Evolutionary conservation across 2,797 vertebrate species (phyloP).

Genomic region (Ciconia nigra): DNA sequence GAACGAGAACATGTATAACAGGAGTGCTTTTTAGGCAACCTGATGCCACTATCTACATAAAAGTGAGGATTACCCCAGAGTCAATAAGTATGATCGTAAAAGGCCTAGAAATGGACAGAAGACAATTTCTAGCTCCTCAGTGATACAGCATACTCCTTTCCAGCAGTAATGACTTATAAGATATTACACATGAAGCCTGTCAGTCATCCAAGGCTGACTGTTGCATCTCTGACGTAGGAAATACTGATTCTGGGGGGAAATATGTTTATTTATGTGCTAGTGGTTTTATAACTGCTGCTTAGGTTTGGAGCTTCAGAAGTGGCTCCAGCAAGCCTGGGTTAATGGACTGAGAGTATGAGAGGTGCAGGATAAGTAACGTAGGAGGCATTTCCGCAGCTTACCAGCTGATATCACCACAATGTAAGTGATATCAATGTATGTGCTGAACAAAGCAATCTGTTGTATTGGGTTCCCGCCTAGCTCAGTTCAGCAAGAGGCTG

Average conservation of each 20-base stretch:
- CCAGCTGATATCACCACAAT: neutral
- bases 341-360: neutral
- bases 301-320: neutral
- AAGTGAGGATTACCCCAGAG: neutral
- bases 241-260: neutral
- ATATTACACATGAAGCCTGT: neutral
- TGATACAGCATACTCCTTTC: neutral
- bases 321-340: neutral
- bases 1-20: neutral
- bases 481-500: neutral
- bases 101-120: neutral
- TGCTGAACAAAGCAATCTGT: conserved; percentile 34
- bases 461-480: neutral
- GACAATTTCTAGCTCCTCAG: neutral
- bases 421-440: neutral
- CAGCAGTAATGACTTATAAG: neutral
- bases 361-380: neutral
- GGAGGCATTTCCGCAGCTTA: neutral
- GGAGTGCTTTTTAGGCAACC: neutral
- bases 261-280: neutral
- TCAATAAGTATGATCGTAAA: neutral
- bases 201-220: neutral
- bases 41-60: neutral
- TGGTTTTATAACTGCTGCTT: conserved; percentile 2
- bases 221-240: neutral